Percentiles rank a stretch among this genome's conserved stretches.
These are phyloP conservation scores for Eurytoma adleriae DNA, from an alignment of 2,888 invertebrate species.

Conservation along the genomic window DNA sequence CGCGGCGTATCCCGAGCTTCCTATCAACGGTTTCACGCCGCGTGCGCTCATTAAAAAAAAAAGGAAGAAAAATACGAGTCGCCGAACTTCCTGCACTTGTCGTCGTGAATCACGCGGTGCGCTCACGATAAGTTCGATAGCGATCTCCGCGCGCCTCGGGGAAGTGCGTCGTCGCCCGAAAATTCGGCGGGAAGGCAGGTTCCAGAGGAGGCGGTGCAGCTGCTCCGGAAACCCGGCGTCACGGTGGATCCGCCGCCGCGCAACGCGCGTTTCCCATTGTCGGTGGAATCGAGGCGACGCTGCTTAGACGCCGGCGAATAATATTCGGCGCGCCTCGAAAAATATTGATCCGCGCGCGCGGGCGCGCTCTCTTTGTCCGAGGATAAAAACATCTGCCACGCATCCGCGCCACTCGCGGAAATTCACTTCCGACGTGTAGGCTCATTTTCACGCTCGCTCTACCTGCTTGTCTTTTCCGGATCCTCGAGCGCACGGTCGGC, in stretches of 20 bases:
- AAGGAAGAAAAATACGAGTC: too few species aligned
- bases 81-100: too few species aligned
- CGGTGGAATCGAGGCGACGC: constrained; percentile 48
- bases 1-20: too few species aligned
- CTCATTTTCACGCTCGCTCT: neutral
- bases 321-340: constrained; percentile 1
- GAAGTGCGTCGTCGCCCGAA: constrained; percentile 5
- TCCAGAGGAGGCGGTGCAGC: constrained; percentile 25
- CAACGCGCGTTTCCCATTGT: constrained; percentile 31
- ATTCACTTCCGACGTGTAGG: constrained; percentile 16
- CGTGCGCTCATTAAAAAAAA: too few species aligned
- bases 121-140: neutral
- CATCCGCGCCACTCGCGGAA: constrained; percentile 13
- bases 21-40: too few species aligned
- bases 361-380: constrained; percentile 9
- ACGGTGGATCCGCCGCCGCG: constrained; percentile 24
- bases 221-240: constrained; percentile 50
- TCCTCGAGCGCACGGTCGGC: too few species aligned
- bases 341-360: constrained; percentile 6
- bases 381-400: constrained; percentile 33
- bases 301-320: too few species aligned
- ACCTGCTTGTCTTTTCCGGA: too few species aligned
- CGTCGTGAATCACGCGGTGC: neutral
- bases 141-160: neutral
- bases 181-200: constrained; percentile 32